A percentile compares a stretch with the other conserved stretches of the same genome.
phyloP scores from a whole-genome alignment of 2,113 vertebrate genomes.

The Malurus elegans region DNA sequence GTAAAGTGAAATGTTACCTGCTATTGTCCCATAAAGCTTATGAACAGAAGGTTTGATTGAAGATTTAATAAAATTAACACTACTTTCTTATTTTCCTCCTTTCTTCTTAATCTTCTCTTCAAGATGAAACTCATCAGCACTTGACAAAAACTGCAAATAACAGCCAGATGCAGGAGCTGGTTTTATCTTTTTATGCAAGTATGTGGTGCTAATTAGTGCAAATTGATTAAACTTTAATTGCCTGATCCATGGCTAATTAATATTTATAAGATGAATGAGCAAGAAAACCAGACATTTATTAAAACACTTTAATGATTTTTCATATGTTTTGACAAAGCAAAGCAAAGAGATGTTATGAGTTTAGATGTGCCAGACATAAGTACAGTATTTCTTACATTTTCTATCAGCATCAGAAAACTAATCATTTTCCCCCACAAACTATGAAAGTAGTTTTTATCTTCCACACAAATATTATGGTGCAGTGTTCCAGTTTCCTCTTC shows the following conservation, averaged over 20 bases:
- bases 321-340: conserved; percentile 85
- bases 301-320: conserved; percentile 87
- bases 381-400: conserved; percentile 63
- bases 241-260: conserved; percentile 86
- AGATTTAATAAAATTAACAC: conserved; percentile 84
- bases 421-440: conserved; percentile 21
- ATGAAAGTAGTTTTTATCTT: not conserved
- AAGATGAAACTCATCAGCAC: conserved; percentile 87
- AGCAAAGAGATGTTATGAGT: conserved; percentile 79
- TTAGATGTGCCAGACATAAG: conserved; percentile 74
- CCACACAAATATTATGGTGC: not conserved
- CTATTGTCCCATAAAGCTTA: conserved; percentile 63
- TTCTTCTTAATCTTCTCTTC: conserved; percentile 83
- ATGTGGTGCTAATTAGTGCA: conserved; percentile 87
- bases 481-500: not conserved
- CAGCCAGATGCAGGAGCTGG: conserved; percentile 81
- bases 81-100: conserved; percentile 79
- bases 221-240: conserved; percentile 89
- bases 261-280: conserved; percentile 87
- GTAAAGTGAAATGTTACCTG: conserved; percentile 60
- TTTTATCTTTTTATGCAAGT: conserved; percentile 87
- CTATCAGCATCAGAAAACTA: conserved; percentile 52
- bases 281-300: conserved; percentile 84
- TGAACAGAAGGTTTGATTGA: conserved; percentile 72
- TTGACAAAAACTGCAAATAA: conserved; percentile 87